Percentiles rank a stretch among this genome's conserved stretches.
These are phyloP conservation scores for Orthosia cruda DNA, from an alignment of 2,888 invertebrate species.

Conservation along the genomic window DNA sequence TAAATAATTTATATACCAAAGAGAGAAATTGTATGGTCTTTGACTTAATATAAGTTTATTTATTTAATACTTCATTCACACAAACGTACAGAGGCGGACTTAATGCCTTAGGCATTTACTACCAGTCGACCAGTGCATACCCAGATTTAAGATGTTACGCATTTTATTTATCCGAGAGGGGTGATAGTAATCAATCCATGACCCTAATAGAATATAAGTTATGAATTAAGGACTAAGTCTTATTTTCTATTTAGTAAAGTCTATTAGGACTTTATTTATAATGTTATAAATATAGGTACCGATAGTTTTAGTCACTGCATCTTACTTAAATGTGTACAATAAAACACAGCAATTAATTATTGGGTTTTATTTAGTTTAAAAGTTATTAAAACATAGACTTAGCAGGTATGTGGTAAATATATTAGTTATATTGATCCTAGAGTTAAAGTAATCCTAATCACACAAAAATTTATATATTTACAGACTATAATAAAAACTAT, in stretches of 20 bases:
- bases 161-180: neutral
- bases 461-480: constrained; percentile 21
- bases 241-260: too few species aligned
- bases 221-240: neutral
- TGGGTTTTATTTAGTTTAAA: constrained; percentile 24
- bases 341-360: constrained; percentile 20
- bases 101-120: too few species aligned
- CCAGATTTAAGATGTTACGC: too few species aligned
- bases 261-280: too few species aligned
- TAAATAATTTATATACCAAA: too few species aligned
- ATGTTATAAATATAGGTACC: neutral
- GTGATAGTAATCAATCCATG: neutral
- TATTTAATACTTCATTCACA: too few species aligned
- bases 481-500: constrained; percentile 22
- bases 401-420: neutral
- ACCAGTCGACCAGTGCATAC: neutral
- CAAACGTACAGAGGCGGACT: too few species aligned
- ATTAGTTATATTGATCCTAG: too few species aligned
- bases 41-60: too few species aligned
- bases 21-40: too few species aligned
- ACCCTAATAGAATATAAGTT: neutral
- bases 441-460: constrained; percentile 2
- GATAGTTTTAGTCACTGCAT: neutral
- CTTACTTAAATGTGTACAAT: constrained; percentile 9
- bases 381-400: constrained; percentile 24